Evolutionary conservation across 2,888 invertebrate species (phyloP).

Genomic region (Chelonus formosanus): DNA sequence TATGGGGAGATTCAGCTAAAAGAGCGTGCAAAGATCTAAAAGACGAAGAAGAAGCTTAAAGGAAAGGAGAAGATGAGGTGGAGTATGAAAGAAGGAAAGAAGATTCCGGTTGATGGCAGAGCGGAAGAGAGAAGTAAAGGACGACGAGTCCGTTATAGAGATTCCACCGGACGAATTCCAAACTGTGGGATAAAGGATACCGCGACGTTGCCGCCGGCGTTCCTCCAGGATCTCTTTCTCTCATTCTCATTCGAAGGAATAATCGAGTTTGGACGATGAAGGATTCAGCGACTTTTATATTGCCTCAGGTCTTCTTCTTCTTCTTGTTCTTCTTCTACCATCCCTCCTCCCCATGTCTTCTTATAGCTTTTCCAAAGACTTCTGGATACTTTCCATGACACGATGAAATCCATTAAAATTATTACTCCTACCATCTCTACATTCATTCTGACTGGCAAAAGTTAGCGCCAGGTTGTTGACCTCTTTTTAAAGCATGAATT

Average conservation of each 20-base stretch:
- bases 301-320: slow-evolving; percentile 16
- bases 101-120: slow-evolving; percentile 17
- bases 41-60: not conserved
- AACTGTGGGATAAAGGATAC: slow-evolving; percentile 42
- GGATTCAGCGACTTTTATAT: slow-evolving; percentile 5
- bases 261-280: slow-evolving; percentile 19
- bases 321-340: slow-evolving; percentile 17
- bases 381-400: too few relatives aligned
- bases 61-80: not conserved
- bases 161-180: slow-evolving; percentile 41
- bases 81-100: slow-evolving; percentile 2
- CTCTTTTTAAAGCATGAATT: too few relatives aligned
- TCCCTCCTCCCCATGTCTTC: slow-evolving; percentile 6
- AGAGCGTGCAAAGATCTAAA: not conserved
- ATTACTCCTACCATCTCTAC: too few relatives aligned
- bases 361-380: not conserved
- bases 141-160: slow-evolving; percentile 38
- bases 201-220: slow-evolving; percentile 34
- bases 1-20: not conserved
- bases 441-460: too few relatives aligned
- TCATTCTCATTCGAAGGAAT: slow-evolving; percentile 19
- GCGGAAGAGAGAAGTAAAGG: slow-evolving; percentile 14
- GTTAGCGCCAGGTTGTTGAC: too few relatives aligned
- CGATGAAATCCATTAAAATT: too few relatives aligned
- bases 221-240: slow-evolving; percentile 26